Evolutionary conservation across 2,888 invertebrate species (phyloP), one percentile per base, ranked within the genome.

Genomic region (Diarsia dahlii): DNA sequence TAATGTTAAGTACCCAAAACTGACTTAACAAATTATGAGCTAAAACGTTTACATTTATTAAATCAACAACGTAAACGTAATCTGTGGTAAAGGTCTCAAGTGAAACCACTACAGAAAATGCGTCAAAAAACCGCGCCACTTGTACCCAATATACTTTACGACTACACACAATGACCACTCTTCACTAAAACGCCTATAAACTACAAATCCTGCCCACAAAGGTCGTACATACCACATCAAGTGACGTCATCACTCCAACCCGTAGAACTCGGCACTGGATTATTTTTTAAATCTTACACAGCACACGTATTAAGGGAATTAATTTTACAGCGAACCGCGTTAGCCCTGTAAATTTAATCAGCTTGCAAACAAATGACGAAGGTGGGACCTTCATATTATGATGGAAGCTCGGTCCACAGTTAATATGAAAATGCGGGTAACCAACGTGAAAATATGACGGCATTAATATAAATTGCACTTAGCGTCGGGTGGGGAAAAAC

Each of bases 401-500:
- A 92, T 91, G 91, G 92, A 91, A 91, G 92, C 91, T 89, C 90
- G 92, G 93, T 91, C 94, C 91, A 92, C 92, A 92, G 92, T 94
- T 94, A 94, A 94, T 94, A 95, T 95, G 94, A 95, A 95, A 95
- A 95, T 95, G 94, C 89, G 95, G 95, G 92, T 93, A 95, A 94
- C 94, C 95, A 93, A 89, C 94, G 90, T 90, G 93, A 94, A 96
- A 95, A 95, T 96, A 95, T 95, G 94, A 95, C 90, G 93, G 91
- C 93, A 95, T 95, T 95, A 95, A 96, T 95, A 95, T 95, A 95
- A 95, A 95, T 95, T 95, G 94, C 94, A 95, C 95, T 95, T 94
- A 93, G 93, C 90, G 84, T 85, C 88, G 91, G 86, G 86, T 87
- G 87, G 89, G 91, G 93, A 92, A 95, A 94, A 95, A 94, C 93